Base-by-base conservation (phyloP, 2,888 invertebrate species). In the Villa cingulata region DNA sequence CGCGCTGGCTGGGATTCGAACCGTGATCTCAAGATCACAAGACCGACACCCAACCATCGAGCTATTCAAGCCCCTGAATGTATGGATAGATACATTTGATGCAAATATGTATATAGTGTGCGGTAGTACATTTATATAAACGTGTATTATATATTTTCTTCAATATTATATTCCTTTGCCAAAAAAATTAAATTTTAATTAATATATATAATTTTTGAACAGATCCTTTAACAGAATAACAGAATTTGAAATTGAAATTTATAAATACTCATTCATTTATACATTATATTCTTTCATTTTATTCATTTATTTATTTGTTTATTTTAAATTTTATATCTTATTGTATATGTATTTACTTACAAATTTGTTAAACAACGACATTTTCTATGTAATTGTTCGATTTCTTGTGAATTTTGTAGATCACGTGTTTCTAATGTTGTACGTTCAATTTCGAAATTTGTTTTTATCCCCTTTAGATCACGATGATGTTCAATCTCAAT, bases 311-410 rank as follows among this genome's bases (percentile, higher is more conserved):
- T 15, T 27, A 27, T 9, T 27, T 27, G 10, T 10, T 27, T 27
- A 9, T 27, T 27, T 2, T 27, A 6, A 9, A 9, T 27, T 27
- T 27, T 2, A 9, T 34, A 14, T 34, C 15, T 34, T 34, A 39
- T 32, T 18, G 41, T 5, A 23, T 23, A 23, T 23, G 23, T n/a
- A n/a, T n/a, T 45, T 54, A 71, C 74, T 73, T 68, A 75, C 73
- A 76, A 59, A 65, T 76, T 75, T 19, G 75, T 74, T 49, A 76
- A 63, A 57, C 75, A 74, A 54, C 71, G 70, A 57, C 74, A 75
- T 57, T 74, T 74, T 53, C 72, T 65, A 57, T 75, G 75, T 53
- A 76, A 62, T 56, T 75, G 74, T 56, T 75, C 74, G 49, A 75
- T 73, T 56, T 73, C 71, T 58, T 74, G 72, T 29, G 70, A 65